These are phyloP conservation scores for Pygoscelis adeliae DNA, from an alignment of 2,113 vertebrate genomes.

Conservation along the genomic window DNA sequence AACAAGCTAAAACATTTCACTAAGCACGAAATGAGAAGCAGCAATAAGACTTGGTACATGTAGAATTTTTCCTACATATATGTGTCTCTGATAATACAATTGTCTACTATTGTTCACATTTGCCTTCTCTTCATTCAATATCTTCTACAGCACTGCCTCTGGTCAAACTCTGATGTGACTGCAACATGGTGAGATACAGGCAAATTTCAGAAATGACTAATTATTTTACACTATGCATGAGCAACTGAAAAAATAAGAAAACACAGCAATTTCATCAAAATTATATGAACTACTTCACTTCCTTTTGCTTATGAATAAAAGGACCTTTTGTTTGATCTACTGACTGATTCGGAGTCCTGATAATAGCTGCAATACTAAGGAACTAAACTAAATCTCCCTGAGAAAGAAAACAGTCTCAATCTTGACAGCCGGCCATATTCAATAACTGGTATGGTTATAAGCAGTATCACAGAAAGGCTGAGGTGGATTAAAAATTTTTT, in stretches of 20 bases:
- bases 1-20: neutral
- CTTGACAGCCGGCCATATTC: neutral
- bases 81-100: neutral
- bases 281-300: neutral
- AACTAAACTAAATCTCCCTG: neutral
- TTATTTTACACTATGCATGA: neutral
- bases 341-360: neutral
- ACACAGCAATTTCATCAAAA: neutral
- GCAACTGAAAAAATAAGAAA: neutral
- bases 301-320: neutral
- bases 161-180: neutral
- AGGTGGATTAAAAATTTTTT: neutral
- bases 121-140: neutral
- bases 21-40: neutral
- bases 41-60: rapidly evolving
- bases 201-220: neutral
- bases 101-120: neutral
- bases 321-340: neutral
- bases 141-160: neutral
- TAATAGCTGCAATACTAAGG: neutral
- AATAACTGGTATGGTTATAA: neutral
- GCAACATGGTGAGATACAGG: neutral
- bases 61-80: neutral
- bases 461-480: neutral
- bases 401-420: neutral